A percentile compares a stretch with the other conserved stretches of the same genome.
These are phyloP conservation scores for Enteromius treurensis DNA, from an alignment of 2,797 vertebrate genomes.

Conservation along the genomic window DNA sequence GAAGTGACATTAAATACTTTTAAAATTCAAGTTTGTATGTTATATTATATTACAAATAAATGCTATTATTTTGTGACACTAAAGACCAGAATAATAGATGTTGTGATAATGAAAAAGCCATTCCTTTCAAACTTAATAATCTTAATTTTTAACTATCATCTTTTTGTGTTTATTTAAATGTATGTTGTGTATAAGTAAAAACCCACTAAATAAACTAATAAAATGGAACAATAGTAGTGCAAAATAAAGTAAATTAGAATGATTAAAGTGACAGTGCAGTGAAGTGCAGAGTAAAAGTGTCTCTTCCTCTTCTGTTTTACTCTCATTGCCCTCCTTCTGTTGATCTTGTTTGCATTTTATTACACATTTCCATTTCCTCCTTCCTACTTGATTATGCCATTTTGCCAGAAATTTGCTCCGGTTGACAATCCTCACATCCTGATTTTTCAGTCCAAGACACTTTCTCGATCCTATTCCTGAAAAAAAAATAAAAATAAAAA, in stretches of 20 bases:
- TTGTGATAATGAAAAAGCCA: not conserved
- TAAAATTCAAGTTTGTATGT: too few species aligned
- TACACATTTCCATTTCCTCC: constrained; percentile 40
- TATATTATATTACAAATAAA: not conserved
- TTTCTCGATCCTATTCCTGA: constrained; percentile 20
- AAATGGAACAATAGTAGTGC: not conserved
- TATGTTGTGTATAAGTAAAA: not conserved
- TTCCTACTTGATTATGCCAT: constrained; percentile 48
- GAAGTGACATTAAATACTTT: not conserved
- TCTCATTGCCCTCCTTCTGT: not conserved
- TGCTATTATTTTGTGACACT: not conserved
- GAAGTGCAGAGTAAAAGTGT: constrained; percentile 5
- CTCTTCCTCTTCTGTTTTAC: not conserved
- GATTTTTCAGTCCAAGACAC: constrained; percentile 44
- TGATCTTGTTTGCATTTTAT: constrained; percentile 50
- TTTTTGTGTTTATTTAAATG: not conserved
- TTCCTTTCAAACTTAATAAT: not conserved
- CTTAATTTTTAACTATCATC: not conserved
- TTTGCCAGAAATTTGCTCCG: constrained; percentile 32
- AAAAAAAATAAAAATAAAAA: not conserved
- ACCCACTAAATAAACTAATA: not conserved
- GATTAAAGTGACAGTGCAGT: not conserved
- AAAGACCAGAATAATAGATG: not conserved
- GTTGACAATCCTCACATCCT: constrained; percentile 34
- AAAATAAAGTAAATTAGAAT: not conserved